Percentiles rank a stretch among this genome's conserved stretches.
Conservation (phyloP, 1,140 invertebrate species). For the Bradynema listronoti region DNA sequence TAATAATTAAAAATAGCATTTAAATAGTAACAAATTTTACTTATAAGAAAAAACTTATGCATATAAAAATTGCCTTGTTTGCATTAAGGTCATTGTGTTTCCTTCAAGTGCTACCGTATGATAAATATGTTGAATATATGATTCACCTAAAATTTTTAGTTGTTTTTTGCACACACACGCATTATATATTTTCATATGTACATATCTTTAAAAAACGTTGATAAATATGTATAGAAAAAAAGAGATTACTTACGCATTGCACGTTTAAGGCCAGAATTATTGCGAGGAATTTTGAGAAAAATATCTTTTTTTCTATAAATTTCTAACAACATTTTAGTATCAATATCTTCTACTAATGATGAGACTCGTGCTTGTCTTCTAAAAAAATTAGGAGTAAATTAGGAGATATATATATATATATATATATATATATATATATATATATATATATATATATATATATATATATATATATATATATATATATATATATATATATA, state of each 20-base stretch:
- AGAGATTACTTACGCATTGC: constrained; percentile 89
- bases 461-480: no score
- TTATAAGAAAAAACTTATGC: constrained; percentile 1
- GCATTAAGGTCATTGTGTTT: constrained; percentile 86
- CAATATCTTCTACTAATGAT: constrained; percentile 80
- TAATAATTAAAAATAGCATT: constrained; percentile 76
- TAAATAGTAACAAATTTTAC: constrained; percentile 68
- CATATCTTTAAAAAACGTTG: background rate
- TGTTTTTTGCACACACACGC: constrained; percentile 43
- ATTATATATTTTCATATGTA: background rate
- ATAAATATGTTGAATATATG: constrained; percentile 76
- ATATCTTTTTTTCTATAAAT: constrained; percentile 79
- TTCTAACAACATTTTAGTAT: constrained; percentile 70
- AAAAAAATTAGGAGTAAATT: constrained; percentile 20
- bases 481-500: no score
- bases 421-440: no score
- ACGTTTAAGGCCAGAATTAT: constrained; percentile 70
- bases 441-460: no score
- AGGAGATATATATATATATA: background rate
- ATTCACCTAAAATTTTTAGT: constrained; percentile 42
- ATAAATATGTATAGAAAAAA: constrained; percentile 63
- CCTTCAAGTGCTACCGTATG: constrained; percentile 83
- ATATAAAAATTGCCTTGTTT: constrained; percentile 74
- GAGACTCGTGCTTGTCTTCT: constrained; percentile 74
- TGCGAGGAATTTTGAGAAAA: constrained; percentile 73